These are phyloP conservation scores for Drosophila prosaltans DNA, from an alignment of 1,140 invertebrate species.

Conservation along the genomic window DNA sequence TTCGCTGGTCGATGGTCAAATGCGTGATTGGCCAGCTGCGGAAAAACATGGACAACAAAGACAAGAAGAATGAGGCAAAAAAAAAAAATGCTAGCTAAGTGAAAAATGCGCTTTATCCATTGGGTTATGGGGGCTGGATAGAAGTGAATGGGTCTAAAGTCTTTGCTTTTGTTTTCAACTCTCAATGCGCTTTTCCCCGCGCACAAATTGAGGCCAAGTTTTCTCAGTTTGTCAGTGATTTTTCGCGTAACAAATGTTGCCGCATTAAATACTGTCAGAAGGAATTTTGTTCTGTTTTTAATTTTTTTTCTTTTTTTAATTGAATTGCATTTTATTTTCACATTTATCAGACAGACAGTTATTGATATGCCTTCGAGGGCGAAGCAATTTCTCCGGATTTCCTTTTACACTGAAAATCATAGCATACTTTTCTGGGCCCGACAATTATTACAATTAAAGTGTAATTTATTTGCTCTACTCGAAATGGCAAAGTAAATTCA, in stretches of 20 bases:
- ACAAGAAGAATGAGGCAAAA: conserved; percentile 33
- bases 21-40: conserved; percentile 70
- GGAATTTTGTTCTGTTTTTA: conserved; percentile 30
- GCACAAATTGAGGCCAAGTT: conserved; percentile 57
- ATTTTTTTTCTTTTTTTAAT: conserved; percentile 53
- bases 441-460: conserved; percentile 29
- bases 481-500: conserved; percentile 20
- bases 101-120: conserved; percentile 54
- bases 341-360: conserved; percentile 49
- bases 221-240: conserved; percentile 50
- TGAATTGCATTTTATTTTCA: conserved; percentile 39
- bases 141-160: conserved; percentile 1
- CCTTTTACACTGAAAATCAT: conserved; percentile 5
- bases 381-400: not conserved
- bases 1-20: conserved; percentile 52
- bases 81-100: conserved; percentile 50
- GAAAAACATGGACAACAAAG: conserved; percentile 40
- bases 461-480: conserved; percentile 16
- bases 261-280: conserved; percentile 49
- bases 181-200: conserved; percentile 44
- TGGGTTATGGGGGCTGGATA: conserved; percentile 22
- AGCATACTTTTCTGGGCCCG: conserved; percentile 14
- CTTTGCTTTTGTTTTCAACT: conserved; percentile 41
- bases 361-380: conserved; percentile 39
- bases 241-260: conserved; percentile 51